These are phyloP conservation scores for Idaea biselata DNA, from an alignment of 2,888 invertebrate genomes.

Conservation along the genomic window DNA sequence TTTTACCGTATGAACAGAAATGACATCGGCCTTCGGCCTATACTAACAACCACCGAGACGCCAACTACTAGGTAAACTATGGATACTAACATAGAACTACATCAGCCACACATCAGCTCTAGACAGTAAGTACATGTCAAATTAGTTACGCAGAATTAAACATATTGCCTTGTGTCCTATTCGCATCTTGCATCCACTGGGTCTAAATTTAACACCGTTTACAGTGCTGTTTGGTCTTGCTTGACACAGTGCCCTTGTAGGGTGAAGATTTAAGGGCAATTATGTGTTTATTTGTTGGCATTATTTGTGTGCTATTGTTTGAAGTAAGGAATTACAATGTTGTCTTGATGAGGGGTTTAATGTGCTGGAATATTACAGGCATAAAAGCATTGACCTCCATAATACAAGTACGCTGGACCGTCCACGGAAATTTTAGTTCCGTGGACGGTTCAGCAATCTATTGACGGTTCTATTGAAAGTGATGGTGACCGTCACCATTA, in stretches of 20 bases:
- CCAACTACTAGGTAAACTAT: too few species aligned
- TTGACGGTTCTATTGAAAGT: too few species aligned
- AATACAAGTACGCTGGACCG: too few species aligned
- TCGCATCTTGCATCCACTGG: neutral
- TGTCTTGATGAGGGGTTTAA: too few species aligned
- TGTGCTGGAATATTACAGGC: too few species aligned
- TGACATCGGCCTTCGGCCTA: too few species aligned
- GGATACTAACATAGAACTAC: neutral
- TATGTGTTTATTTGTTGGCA: neutral
- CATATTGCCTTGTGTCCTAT: neutral
- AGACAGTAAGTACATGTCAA: neutral
- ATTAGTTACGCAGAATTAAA: neutral
- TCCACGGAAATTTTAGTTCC: too few species aligned
- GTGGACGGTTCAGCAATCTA: too few species aligned
- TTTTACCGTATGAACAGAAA: too few species aligned
- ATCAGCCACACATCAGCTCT: neutral
- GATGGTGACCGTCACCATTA: too few species aligned
- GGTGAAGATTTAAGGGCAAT: neutral
- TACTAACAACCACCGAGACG: too few species aligned
- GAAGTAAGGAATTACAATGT: neutral
- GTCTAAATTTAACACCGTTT: slow-evolving; percentile 22
- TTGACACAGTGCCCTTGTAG: slow-evolving; percentile 42
- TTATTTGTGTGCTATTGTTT: neutral
- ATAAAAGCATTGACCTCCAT: too few species aligned
- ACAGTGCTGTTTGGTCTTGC: slow-evolving; percentile 32